These are phyloP conservation scores for Nothura maculosa DNA, from an alignment of 2,797 vertebrate species.

Conservation along the genomic window DNA sequence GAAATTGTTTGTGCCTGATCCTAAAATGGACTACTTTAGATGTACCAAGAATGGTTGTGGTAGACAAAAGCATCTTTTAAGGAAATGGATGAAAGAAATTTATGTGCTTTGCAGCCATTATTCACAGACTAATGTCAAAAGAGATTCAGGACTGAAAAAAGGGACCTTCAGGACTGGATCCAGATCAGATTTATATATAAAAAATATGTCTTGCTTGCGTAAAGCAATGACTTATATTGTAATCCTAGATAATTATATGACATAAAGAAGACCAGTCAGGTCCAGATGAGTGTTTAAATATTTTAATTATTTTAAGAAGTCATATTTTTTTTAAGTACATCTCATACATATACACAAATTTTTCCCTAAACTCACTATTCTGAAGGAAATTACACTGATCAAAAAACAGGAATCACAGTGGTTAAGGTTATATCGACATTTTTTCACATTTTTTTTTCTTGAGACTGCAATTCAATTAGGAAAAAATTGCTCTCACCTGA, in stretches of 20 bases:
- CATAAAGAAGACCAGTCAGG: not conserved
- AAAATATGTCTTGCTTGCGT: not conserved
- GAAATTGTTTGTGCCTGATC: not conserved
- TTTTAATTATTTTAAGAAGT: not conserved
- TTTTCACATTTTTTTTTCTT: constrained; percentile 34
- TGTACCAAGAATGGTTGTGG: not conserved
- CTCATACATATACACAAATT: not conserved
- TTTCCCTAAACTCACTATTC: not conserved
- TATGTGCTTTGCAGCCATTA: accelerated
- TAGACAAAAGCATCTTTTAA: not conserved
- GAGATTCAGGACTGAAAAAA: not conserved
- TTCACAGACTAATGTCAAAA: not conserved
- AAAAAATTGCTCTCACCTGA: not conserved
- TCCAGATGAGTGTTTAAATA: not conserved
- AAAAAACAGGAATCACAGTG: not conserved
- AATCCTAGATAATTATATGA: accelerated
- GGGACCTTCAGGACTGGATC: not conserved
- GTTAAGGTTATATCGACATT: not conserved
- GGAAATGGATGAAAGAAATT: not conserved
- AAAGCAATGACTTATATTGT: not conserved
- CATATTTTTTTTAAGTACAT: not conserved
- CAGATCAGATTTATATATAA: not conserved
- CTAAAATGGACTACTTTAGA: not conserved
- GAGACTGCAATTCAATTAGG: not conserved
- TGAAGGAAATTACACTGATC: not conserved